Percentiles rank a stretch among this genome's conserved stretches.
Conservation (phyloP, 2,888 invertebrate species). For the Podabrus alpinus region DNA sequence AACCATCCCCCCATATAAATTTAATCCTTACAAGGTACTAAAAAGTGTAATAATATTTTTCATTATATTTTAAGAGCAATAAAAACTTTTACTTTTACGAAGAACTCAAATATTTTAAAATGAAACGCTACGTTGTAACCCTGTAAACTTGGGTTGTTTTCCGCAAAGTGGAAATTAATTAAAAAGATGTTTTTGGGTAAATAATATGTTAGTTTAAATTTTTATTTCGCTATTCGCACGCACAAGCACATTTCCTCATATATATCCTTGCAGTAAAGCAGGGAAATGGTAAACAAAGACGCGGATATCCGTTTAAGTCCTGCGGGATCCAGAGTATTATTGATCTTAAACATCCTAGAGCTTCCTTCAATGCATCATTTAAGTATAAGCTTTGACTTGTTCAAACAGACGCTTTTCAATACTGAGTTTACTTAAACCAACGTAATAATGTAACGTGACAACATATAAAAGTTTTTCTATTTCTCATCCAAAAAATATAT, state of each 20-base stretch:
- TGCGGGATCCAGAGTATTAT: slow-evolving; percentile 14
- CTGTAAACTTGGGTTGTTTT: background rate
- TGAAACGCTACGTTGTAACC: background rate
- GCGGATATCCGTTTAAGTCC: slow-evolving; percentile 18
- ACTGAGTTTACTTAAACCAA: background rate
- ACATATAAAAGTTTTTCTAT: background rate
- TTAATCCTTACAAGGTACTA: background rate
- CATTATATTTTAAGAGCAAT: background rate
- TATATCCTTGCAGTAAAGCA: slow-evolving; percentile 3
- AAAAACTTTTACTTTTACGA: background rate
- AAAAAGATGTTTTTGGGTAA: background rate
- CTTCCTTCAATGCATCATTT: slow-evolving; percentile 9
- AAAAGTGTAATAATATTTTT: background rate
- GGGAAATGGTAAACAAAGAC: slow-evolving; percentile 16
- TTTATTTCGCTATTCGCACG: background rate
- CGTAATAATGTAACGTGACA: background rate
- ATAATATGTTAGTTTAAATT: background rate
- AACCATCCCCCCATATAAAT: background rate
- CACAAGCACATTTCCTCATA: slow-evolving; percentile 8
- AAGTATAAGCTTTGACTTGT: background rate
- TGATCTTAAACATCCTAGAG: slow-evolving; percentile 13
- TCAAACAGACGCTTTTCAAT: background rate
- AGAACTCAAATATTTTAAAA: background rate
- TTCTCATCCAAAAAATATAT: background rate
- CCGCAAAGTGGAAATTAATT: background rate